Evolutionary conservation across 2,113 vertebrate genomes (phyloP).

Genomic region (Tachysurus fulvidraco): DNA sequence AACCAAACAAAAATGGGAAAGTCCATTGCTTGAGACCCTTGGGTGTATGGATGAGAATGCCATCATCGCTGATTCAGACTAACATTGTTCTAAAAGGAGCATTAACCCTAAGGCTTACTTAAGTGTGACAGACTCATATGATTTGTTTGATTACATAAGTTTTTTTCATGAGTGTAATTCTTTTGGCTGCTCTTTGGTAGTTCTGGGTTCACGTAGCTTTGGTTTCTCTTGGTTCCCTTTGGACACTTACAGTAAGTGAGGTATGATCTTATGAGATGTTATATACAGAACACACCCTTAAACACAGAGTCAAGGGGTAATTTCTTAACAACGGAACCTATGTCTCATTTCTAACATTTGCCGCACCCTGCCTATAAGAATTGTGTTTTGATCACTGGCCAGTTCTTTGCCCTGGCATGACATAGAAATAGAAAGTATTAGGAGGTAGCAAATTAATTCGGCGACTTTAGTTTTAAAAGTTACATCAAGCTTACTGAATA

Average conservation of each 20-base stretch:
- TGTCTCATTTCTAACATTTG: constrained; percentile 46
- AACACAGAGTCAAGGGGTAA: constrained; percentile 39
- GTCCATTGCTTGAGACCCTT: not conserved
- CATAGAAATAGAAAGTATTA: constrained; percentile 10
- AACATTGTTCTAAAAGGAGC: not conserved
- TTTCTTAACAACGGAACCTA: constrained; percentile 50
- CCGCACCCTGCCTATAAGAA: constrained; percentile 45
- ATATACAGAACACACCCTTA: constrained; percentile 37
- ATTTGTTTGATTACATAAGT: constrained; percentile 3
- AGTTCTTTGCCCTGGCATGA: constrained; percentile 24
- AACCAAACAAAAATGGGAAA: not conserved
- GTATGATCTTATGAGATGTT: constrained; percentile 45
- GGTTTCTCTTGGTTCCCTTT: constrained; percentile 44
- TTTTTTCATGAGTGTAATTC: constrained; percentile 16
- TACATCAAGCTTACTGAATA: not conserved
- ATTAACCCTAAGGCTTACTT: not conserved
- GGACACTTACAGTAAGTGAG: constrained; percentile 36
- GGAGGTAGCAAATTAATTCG: not conserved
- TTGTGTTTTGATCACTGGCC: constrained; percentile 23
- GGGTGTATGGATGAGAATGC: constrained; percentile 5
- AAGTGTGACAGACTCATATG: not conserved
- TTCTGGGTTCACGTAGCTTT: constrained; percentile 21
- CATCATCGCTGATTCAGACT: not conserved
- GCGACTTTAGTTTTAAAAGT: not conserved
- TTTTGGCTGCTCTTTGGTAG: constrained; percentile 29